Percentiles rank a stretch among this genome's conserved stretches.
Evolutionary conservation across 2,797 vertebrate species (phyloP).

Genomic region (Oophaga sylvatica): DNA sequence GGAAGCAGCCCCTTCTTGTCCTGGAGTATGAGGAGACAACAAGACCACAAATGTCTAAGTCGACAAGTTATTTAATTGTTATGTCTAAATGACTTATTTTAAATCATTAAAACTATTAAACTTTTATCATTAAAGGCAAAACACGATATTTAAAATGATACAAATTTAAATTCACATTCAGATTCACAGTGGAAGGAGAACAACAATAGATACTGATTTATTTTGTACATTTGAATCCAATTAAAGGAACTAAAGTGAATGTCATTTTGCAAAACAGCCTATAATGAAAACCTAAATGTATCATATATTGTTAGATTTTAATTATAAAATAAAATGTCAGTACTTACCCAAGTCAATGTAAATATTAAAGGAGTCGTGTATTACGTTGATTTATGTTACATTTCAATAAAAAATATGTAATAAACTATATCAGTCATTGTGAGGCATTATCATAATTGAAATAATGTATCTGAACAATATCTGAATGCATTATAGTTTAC

Average conservation of each 20-base stretch:
- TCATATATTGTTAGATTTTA: neutral
- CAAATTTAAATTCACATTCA: neutral
- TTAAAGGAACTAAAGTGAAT: neutral
- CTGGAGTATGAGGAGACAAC: no score
- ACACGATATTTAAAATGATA: neutral
- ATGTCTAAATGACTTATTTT: no score
- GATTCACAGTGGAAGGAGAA: neutral
- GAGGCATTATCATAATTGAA: neutral
- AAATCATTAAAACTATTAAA: no score
- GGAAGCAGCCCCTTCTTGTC: no score
- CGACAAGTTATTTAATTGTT: no score
- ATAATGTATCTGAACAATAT: neutral
- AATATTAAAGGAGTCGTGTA: neutral
- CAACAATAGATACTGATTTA: neutral
- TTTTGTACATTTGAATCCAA: neutral
- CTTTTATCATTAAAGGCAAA: no score
- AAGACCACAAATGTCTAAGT: no score
- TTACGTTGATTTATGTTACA: neutral
- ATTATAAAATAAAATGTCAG: neutral
- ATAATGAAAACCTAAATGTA: neutral
- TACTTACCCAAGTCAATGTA: constrained; percentile 4
- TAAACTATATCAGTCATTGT: neutral
- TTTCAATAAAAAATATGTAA: neutral
- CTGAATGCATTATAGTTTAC: neutral
- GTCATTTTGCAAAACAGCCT: neutral